Percentiles rank a stretch among this genome's conserved stretches.
phyloP scores from a whole-genome alignment of 2,797 vertebrate genomes.

The Notoglanidium macrostoma region DNA sequence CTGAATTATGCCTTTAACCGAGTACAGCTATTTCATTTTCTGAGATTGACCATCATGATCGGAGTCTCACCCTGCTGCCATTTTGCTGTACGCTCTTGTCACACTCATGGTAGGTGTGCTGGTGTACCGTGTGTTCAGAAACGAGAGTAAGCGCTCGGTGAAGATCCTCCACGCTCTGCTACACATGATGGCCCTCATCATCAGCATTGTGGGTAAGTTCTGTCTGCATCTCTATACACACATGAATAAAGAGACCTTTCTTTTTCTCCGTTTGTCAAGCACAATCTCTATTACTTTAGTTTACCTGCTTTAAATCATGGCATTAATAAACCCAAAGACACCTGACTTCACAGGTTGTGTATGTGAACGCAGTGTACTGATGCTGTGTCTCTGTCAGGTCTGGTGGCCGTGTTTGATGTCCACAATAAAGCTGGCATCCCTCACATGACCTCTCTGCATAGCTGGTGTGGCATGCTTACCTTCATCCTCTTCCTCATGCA shows the following conservation, averaged over 20 bases:
- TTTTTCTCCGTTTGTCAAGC: background rate
- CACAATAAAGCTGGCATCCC: conserved; percentile 76
- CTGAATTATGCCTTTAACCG: background rate
- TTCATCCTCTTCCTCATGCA: conserved; percentile 84
- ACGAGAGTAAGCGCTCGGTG: conserved; percentile 82
- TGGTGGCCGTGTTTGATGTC: conserved; percentile 86
- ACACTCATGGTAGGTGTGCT: conserved; percentile 79
- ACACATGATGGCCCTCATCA: conserved; percentile 81
- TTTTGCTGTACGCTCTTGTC: background rate
- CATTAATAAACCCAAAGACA: background rate
- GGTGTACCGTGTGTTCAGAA: conserved; percentile 90
- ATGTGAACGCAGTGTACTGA: background rate
- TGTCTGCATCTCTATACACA: conserved; percentile 12
- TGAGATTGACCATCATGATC: background rate
- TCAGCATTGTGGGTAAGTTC: conserved; percentile 86
- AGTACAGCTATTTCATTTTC: background rate
- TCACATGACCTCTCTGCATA: conserved; percentile 90
- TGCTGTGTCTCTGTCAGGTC: conserved; percentile 69
- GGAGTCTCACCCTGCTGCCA: background rate
- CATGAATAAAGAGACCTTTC: background rate
- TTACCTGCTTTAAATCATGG: background rate
- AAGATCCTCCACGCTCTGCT: conserved; percentile 87
- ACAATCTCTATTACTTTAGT: background rate
- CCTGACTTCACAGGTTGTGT: background rate
- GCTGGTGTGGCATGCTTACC: conserved; percentile 88